Base-by-base conservation (phyloP, 2,797 vertebrate genomes). In the Furcifer pardalis region DNA sequence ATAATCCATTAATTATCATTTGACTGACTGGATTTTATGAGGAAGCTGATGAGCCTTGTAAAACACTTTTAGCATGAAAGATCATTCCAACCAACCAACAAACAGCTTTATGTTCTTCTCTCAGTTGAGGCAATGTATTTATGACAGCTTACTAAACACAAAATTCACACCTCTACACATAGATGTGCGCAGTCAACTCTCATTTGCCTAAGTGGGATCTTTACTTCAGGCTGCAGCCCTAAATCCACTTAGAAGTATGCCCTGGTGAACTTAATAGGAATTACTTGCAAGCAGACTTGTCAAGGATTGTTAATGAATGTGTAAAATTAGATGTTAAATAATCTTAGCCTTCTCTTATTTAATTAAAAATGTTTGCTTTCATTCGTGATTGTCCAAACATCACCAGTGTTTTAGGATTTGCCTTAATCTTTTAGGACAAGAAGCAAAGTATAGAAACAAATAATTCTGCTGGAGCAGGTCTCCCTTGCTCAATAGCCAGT, bases 1-100 rank as follows among this genome's bases (percentile, higher is more conserved):
- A 77, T 76, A 83, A 83, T 83, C 74, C 49, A 77, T 44, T 69
- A 69, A 83, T 83, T 21, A 81, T 6, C 37, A 42, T 81, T 72
- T 42, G 66, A 56, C 42, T 23, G 62, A 82, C 76, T 69, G 35
- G 62, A 49, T 52, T 76, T 56, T 40, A 76, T 49, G 37, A 19
- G 46, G 66, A 81, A 69, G 56, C 46, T 27, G 35, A 81, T 59
- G 65, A 71, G 21, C 46, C 65, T 81, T 56, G 46, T 40, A 68
- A 83, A 83, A 65, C 69, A 52, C 46, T 81, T 79, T 52, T 37
- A 69, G 46, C n/a, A 40, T 81, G 65, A 81, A 81, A 37, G 35
- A 19, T 46, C 37, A 65, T n/a, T 56, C 7, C 27, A 74, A 52
- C 32, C 17, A 68, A 65, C 13, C 17, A 68, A 65, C 13, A 73